Evolutionary conservation across 2,888 invertebrate genomes (phyloP).

Genomic region (Ditylenchus weischeri): DNA sequence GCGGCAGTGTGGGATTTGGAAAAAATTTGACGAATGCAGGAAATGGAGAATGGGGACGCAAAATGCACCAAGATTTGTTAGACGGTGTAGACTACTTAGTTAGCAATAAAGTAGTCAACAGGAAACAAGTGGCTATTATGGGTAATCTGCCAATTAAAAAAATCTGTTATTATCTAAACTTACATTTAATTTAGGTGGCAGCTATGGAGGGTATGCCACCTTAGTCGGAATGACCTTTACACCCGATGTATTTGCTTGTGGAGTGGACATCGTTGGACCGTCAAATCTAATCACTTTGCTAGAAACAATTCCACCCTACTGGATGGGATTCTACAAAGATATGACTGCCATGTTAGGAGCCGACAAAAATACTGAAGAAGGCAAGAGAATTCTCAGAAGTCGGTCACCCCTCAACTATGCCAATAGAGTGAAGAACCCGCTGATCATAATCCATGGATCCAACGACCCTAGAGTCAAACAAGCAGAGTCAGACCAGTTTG

Average conservation of each 20-base stretch:
- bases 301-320: constrained; percentile 57
- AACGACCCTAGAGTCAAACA: constrained; percentile 58
- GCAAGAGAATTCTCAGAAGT: constrained; percentile 23
- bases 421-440: constrained; percentile 50
- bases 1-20: constrained; percentile 56
- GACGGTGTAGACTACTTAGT: constrained; percentile 54
- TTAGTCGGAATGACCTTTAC: constrained; percentile 58
- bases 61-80: constrained; percentile 57
- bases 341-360: constrained; percentile 47
- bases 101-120: constrained; percentile 13
- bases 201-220: constrained; percentile 57
- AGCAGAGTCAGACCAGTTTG: constrained; percentile 56
- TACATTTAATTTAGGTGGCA: constrained; percentile 30
- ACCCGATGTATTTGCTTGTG: constrained; percentile 56
- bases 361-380: constrained; percentile 40
- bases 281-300: constrained; percentile 55
- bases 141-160: not conserved
- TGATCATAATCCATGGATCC: constrained; percentile 57
- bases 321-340: constrained; percentile 56
- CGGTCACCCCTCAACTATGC: constrained; percentile 56
- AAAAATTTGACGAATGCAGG: constrained; percentile 55
- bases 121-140: constrained; percentile 19
- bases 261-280: constrained; percentile 57
- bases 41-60: constrained; percentile 58
- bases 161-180: not conserved